Base-by-base conservation (phyloP, 2,797 vertebrate genomes). In the Garrulus glandarius region DNA sequence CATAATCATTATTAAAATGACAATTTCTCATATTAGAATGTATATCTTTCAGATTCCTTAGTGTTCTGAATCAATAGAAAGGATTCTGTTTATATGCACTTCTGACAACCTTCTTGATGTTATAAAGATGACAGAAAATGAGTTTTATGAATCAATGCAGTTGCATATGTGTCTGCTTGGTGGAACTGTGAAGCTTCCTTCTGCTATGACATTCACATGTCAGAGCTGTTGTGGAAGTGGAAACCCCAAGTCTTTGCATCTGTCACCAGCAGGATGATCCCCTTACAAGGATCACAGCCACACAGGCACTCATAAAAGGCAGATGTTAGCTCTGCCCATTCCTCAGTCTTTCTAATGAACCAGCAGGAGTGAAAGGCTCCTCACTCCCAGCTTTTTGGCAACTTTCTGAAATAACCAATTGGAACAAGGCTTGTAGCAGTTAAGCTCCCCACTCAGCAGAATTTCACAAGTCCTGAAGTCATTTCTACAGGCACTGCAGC, bases 351-450 rank as follows among this genome's bases (percentile, higher is more conserved):
- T 74, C 69, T 85, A 79, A 80, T 65, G 76, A 92, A 76, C 80
- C 84, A 91, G 82, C 75, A 85, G 77, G 78, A 94, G 57, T 76
- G 84, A 92, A 84, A 64, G 70, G 67, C 49, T 89, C 56, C 74
- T 87, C 47, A 81, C 23, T 91, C 39, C 44, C 50, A 83, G 52
- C 49, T 86, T 90, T 92, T 89, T 91, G 75, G 79, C 81, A 96
- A 87, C 59, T 93, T 83, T 68, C 70, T 88, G 63, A 86, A 80
- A 72, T 69, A 90, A 79, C 44, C 80, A 74, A 44, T 14, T 71
- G 76, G 56, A 91, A 63, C 24, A 78, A 87, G 86, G 44, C 70
- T 86, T 91, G 59, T 67, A 77, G 89, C 53, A 89, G 52, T 71
- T 91, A 89, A 87, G 41, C 27, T 92, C n/a, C 47, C 50, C 53